A percentile compares a stretch with the other conserved stretches of the same genome.
phyloP scores from a whole-genome alignment of 2,797 vertebrate species.

The Graptemys geographica region DNA sequence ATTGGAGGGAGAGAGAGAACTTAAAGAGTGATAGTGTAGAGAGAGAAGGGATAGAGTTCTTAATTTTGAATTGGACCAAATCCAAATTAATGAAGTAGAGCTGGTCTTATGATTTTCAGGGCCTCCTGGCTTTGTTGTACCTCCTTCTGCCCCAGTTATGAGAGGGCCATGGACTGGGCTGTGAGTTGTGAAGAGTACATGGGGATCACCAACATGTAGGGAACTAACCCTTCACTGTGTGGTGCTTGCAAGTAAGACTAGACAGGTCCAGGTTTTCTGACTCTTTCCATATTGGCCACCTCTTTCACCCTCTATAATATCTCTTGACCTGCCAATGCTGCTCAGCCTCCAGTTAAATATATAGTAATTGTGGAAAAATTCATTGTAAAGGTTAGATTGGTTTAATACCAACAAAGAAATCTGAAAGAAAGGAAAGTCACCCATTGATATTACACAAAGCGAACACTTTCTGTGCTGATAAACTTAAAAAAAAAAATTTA shows the following conservation, averaged over 20 bases:
- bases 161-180: conserved; percentile 10
- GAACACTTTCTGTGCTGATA: background rate
- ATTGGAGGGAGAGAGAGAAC: background rate
- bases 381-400: conserved; percentile 39
- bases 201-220: background rate
- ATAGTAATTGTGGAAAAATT: conserved; percentile 21
- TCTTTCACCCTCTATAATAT: background rate
- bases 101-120: background rate
- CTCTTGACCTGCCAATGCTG: conserved; percentile 35
- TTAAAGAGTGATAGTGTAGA: conserved; percentile 24
- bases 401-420: conserved; percentile 33
- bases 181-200: conserved; percentile 5
- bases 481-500: conserved; percentile 22
- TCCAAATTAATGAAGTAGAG: background rate
- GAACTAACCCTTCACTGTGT: background rate
- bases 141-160: conserved; percentile 16
- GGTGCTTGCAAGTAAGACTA: background rate
- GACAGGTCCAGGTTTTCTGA: background rate
- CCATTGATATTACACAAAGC: background rate
- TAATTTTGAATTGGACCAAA: conserved; percentile 45
- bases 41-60: background rate
- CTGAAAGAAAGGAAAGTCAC: conserved; percentile 11
- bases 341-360: conserved; percentile 8
- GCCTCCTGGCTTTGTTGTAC: background rate
- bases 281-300: conserved; percentile 11